phyloP scores from a whole-genome alignment of 92 coral and sea anemone genomes.

The Actinostola sp. region DNA sequence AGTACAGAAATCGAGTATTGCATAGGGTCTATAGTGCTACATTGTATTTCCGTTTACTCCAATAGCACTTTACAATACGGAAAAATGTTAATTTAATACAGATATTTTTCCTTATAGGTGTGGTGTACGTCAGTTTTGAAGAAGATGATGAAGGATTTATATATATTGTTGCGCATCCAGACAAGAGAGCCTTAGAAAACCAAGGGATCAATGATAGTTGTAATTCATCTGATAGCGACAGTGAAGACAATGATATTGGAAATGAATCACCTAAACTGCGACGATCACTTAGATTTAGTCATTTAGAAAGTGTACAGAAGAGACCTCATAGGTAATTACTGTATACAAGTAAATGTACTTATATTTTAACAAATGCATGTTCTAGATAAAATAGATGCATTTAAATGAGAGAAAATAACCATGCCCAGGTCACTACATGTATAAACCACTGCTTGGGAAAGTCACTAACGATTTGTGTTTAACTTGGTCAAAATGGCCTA shows the following conservation, averaged over 20 bases:
- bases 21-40: too few relatives aligned
- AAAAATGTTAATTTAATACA: neutral
- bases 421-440: too few relatives aligned
- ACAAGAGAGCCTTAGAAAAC: slow-evolving; percentile 67
- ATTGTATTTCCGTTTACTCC: too few relatives aligned
- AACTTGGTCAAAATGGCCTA: too few relatives aligned
- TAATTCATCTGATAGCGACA: slow-evolving; percentile 67
- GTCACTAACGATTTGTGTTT: too few relatives aligned
- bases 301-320: slow-evolving; percentile 55
- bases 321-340: slow-evolving; percentile 66
- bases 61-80: neutral
- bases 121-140: slow-evolving; percentile 74
- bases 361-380: too few relatives aligned
- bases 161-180: slow-evolving; percentile 79
- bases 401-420: too few relatives aligned
- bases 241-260: slow-evolving; percentile 54
- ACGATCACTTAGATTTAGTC: slow-evolving; percentile 39
- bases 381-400: too few relatives aligned
- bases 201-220: slow-evolving; percentile 22
- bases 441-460: too few relatives aligned
- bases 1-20: too few relatives aligned
- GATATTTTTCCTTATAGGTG: slow-evolving; percentile 53
- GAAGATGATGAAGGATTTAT: slow-evolving; percentile 83
- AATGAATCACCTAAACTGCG: slow-evolving; percentile 35
- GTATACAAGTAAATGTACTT: too few relatives aligned